Conservation (phyloP, 2,888 invertebrate species). For the Mesodorylaimus sp. region DNA sequence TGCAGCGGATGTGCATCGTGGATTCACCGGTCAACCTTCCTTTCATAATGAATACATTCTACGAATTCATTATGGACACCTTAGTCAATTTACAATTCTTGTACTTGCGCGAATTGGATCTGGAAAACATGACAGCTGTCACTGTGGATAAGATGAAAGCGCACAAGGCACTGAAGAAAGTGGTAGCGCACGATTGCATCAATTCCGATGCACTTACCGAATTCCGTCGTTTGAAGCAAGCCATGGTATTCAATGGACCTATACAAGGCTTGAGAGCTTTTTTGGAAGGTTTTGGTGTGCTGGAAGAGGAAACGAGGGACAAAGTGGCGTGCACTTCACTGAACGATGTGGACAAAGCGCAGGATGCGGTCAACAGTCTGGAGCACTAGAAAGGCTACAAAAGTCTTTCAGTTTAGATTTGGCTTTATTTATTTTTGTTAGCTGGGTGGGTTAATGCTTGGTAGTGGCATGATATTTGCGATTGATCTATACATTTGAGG, state of each 20-base stretch:
- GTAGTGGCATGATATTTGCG: too few species aligned
- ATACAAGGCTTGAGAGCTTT: conserved; percentile 24
- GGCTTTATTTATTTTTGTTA: too few species aligned
- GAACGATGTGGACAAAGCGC: too few species aligned
- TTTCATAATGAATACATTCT: conserved; percentile 27
- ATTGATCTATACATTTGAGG: too few species aligned
- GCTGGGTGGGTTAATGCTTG: too few species aligned
- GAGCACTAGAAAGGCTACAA: too few species aligned
- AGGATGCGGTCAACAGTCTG: too few species aligned
- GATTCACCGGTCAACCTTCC: conserved; percentile 30
- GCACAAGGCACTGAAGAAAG: background rate
- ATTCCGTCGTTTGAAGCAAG: conserved; percentile 23
- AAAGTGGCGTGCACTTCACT: too few species aligned
- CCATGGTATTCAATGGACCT: conserved; percentile 28
- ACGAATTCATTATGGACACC: conserved; percentile 23
- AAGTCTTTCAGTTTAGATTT: too few species aligned
- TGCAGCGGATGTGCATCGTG: conserved; percentile 28
- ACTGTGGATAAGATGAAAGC: background rate
- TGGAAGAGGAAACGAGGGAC: too few species aligned
- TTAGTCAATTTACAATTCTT: conserved; percentile 20
- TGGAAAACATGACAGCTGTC: conserved; percentile 16
- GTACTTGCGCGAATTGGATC: conserved; percentile 27
- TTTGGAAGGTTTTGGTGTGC: too few species aligned
- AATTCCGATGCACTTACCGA: conserved; percentile 27
- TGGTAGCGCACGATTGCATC: conserved; percentile 19